Evolutionary conservation across 2,888 invertebrate genomes (phyloP).

Genomic region (Drosophila monieri): DNA sequence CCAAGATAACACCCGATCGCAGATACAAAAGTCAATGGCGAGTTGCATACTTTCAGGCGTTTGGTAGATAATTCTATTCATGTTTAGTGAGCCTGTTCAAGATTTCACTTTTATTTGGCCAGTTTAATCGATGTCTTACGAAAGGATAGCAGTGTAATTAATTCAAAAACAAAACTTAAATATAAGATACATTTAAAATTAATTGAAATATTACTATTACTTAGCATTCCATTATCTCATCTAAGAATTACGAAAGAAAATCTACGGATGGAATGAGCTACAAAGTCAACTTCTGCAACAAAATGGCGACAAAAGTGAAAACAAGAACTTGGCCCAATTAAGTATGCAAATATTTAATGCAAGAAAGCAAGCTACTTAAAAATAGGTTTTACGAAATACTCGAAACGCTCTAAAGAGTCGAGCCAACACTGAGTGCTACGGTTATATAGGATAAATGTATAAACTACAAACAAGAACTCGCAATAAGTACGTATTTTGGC

Average conservation of each 20-base stretch:
- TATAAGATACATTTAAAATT: background rate
- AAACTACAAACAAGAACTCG: slow-evolving; percentile 52
- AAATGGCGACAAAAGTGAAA: slow-evolving; percentile 21
- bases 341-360: slow-evolving; percentile 13
- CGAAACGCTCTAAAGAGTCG: slow-evolving; percentile 22
- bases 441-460: slow-evolving; percentile 18
- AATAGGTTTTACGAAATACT: slow-evolving; percentile 27
- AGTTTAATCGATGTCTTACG: background rate
- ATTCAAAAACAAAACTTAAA: background rate
- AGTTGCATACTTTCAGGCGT: slow-evolving; percentile 63
- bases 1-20: background rate
- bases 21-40: background rate
- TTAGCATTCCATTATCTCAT: background rate
- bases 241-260: background rate
- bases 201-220: background rate
- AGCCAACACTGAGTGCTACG: slow-evolving; percentile 33
- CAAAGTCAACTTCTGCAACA: slow-evolving; percentile 12
- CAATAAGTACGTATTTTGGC: slow-evolving; percentile 44
- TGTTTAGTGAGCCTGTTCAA: slow-evolving; percentile 24
- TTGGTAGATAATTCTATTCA: background rate
- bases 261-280: background rate
- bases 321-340: slow-evolving; percentile 27
- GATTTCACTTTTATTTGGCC: slow-evolving; percentile 11
- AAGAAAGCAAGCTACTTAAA: slow-evolving; percentile 31
- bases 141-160: no score